A percentile compares a stretch with the other conserved stretches of the same genome.
phyloP scores from a whole-genome alignment of 2,797 vertebrate genomes.

The Rhynchonycteris naso region DNA sequence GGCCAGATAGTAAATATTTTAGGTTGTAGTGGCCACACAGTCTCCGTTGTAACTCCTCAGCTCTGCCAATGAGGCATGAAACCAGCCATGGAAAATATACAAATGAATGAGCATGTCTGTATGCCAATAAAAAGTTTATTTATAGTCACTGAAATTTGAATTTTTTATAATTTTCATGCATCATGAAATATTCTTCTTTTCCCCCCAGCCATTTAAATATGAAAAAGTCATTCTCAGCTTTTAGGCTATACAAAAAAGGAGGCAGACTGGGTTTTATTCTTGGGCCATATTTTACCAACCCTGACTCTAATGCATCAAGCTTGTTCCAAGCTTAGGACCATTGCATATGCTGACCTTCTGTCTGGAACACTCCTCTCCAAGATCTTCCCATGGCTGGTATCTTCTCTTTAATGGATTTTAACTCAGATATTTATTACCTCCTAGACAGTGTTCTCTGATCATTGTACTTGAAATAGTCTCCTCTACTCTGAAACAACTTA shows the following conservation, averaged over 20 bases:
- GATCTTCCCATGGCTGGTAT: background rate
- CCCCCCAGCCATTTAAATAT: slow-evolving; percentile 46
- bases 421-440: background rate
- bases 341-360: background rate
- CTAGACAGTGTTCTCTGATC: background rate
- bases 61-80: slow-evolving; percentile 41
- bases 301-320: background rate
- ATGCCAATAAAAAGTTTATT: slow-evolving; percentile 37
- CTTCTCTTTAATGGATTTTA: slow-evolving; percentile 31
- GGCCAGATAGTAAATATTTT: slow-evolving; percentile 48
- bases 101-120: slow-evolving; percentile 22
- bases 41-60: slow-evolving; percentile 14
- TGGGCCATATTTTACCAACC: background rate
- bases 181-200: background rate
- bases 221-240: slow-evolving; percentile 41
- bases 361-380: background rate
- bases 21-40: background rate
- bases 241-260: background rate
- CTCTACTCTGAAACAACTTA: background rate
- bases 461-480: background rate
- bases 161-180: slow-evolving; percentile 23
- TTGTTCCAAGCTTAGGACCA: background rate
- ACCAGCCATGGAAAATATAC: slow-evolving; percentile 26
- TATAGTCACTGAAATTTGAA: slow-evolving; percentile 43
- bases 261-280: background rate